Evolutionary conservation across 2,113 vertebrate species (phyloP).

Genomic region (Anser cygnoides): DNA sequence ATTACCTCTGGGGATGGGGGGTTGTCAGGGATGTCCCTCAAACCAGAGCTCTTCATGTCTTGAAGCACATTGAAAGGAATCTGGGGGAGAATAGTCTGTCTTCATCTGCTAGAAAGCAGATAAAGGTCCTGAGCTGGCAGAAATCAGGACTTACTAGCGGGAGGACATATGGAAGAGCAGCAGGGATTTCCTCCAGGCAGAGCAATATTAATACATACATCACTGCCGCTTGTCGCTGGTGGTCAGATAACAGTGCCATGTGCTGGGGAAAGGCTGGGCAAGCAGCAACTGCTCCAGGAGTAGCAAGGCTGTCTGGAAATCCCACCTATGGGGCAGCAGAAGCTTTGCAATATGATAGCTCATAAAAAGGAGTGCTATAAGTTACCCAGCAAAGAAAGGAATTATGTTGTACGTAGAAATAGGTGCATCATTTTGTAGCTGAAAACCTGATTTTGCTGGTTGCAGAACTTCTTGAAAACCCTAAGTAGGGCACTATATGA

Average conservation of each 20-base stretch:
- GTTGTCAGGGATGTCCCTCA: background rate
- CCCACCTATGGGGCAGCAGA: background rate
- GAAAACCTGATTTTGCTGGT: slow-evolving; percentile 18
- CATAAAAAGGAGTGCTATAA: background rate
- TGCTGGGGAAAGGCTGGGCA: background rate
- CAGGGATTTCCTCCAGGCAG: slow-evolving; percentile 33
- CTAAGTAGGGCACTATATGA: slow-evolving; percentile 8
- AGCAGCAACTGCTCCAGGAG: background rate
- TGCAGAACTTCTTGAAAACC: background rate
- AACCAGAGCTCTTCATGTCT: background rate
- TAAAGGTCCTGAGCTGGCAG: background rate
- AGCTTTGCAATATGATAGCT: background rate
- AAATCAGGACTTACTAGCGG: background rate
- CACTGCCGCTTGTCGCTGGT: background rate
- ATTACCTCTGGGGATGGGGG: background rate
- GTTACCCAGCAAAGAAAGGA: background rate
- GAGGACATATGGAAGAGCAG: slow-evolving; percentile 17
- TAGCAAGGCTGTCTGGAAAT: background rate
- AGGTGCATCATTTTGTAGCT: background rate
- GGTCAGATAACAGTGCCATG: background rate
- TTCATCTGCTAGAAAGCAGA: background rate
- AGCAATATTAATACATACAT: background rate
- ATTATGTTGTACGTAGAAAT: background rate
- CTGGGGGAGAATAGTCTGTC: background rate
- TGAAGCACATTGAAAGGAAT: background rate